A percentile compares a stretch with the other conserved stretches of the same genome.
Conservation (phyloP, 2,113 vertebrate genomes). For the Clarias batrachus region DNA sequence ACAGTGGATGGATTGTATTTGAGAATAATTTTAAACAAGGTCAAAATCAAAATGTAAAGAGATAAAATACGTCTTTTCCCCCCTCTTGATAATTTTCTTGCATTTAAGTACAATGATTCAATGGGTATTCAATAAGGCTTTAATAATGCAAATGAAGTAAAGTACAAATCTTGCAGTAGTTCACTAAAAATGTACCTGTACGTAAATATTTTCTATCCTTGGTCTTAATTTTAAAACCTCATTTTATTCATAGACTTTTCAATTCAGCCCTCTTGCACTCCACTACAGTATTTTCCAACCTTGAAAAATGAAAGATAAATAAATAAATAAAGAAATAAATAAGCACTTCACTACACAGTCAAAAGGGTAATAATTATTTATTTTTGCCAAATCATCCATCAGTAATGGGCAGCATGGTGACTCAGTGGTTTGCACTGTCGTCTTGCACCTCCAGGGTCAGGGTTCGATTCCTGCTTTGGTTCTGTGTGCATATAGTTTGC, state of each 20-base stretch:
- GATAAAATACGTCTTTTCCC: not conserved
- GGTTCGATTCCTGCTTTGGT: too few relatives aligned
- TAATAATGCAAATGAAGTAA: not conserved
- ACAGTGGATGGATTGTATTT: not conserved
- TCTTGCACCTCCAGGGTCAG: too few relatives aligned
- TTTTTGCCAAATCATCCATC: not conserved
- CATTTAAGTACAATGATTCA: not conserved
- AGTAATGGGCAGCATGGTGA: too few relatives aligned
- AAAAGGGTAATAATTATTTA: not conserved
- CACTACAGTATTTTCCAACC: not conserved
- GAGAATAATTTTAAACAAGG: not conserved
- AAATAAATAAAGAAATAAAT: not conserved
- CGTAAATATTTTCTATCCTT: not conserved
- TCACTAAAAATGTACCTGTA: not conserved
- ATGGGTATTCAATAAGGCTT: not conserved
- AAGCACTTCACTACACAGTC: not conserved
- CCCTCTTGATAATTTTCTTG: not conserved
- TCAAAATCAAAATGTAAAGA: not conserved
- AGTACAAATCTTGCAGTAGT: not conserved
- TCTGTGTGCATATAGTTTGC: too few relatives aligned
- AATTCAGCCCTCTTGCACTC: not conserved
- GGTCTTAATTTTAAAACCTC: not conserved
- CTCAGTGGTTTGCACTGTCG: too few relatives aligned
- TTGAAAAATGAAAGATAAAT: not conserved
- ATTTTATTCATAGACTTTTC: not conserved